Percentiles rank a stretch among this genome's conserved stretches.
These are phyloP conservation scores for Pantelozetes paolii DNA, from an alignment of 2,888 invertebrate species.

Conservation along the genomic window DNA sequence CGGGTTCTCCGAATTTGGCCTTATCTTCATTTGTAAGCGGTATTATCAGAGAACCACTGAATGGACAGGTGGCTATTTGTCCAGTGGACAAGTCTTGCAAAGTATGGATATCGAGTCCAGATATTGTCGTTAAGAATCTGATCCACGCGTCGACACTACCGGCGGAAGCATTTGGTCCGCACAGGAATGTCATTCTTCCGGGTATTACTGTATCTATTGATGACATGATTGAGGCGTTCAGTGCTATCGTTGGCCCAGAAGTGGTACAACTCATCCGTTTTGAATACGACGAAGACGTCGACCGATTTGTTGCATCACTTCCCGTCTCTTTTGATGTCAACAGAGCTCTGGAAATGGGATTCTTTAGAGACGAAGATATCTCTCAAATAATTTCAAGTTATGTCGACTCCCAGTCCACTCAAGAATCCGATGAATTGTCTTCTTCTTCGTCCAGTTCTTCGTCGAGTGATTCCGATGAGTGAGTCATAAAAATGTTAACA, in stretches of 20 bases:
- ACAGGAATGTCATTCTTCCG: neutral
- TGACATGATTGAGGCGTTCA: neutral
- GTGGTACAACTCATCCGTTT: neutral
- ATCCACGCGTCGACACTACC: constrained; percentile 11
- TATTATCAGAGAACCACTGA: constrained; percentile 12
- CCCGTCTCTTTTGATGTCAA: neutral
- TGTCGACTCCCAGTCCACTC: neutral
- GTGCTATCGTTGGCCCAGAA: neutral
- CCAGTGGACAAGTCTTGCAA: neutral
- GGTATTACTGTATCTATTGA: constrained; percentile 12
- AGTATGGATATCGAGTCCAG: constrained; percentile 6
- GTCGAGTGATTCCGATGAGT: neutral
- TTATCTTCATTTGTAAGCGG: constrained; percentile 6
- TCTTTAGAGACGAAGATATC: neutral
- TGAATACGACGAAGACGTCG: neutral
- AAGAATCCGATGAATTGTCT: neutral
- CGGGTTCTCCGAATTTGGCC: neutral
- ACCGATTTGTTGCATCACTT: constrained; percentile 1
- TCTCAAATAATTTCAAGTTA: neutral
- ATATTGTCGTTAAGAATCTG: neutral
- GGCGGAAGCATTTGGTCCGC: neutral
- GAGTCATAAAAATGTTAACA: neutral
- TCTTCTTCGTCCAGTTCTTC: neutral
- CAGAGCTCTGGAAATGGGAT: neutral
- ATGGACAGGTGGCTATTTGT: neutral